These are phyloP conservation scores for Stenurella melanura DNA, from an alignment of 2,888 invertebrate species.

Conservation along the genomic window DNA sequence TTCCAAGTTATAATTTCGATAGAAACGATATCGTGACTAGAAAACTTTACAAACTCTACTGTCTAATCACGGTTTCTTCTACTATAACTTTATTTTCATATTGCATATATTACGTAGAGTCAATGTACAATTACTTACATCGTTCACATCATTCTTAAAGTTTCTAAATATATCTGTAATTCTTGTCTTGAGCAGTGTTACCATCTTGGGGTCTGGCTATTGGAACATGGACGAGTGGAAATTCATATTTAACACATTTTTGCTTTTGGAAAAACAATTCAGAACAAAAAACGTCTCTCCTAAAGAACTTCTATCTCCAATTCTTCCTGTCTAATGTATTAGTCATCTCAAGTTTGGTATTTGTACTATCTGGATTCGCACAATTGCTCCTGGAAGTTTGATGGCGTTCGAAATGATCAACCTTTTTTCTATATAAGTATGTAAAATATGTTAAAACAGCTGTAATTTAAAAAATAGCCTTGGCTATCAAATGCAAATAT, in stretches of 20 bases:
- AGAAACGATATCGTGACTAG: neutral
- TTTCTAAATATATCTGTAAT: neutral
- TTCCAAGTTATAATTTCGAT: neutral
- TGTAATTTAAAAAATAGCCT: neutral
- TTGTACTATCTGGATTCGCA: neutral
- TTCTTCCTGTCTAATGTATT: neutral
- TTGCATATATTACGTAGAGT: neutral
- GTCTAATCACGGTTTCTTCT: neutral
- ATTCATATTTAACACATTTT: neutral
- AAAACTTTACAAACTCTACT: neutral
- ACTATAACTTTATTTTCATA: neutral
- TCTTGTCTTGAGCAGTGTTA: neutral
- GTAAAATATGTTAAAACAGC: too few relatives aligned
- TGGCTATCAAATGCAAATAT: conserved; percentile 17
- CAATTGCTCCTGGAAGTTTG: too few relatives aligned
- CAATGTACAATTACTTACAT: neutral
- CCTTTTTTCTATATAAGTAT: too few relatives aligned
- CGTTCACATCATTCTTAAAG: neutral
- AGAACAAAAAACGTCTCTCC: neutral
- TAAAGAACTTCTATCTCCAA: neutral
- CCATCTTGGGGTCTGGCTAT: neutral
- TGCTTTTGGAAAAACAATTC: neutral
- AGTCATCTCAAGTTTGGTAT: neutral
- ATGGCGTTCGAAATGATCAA: too few relatives aligned
- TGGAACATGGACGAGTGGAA: neutral